These are phyloP conservation scores for Pristis pectinata DNA, from an alignment of 2,797 vertebrate genomes.

Conservation along the genomic window DNA sequence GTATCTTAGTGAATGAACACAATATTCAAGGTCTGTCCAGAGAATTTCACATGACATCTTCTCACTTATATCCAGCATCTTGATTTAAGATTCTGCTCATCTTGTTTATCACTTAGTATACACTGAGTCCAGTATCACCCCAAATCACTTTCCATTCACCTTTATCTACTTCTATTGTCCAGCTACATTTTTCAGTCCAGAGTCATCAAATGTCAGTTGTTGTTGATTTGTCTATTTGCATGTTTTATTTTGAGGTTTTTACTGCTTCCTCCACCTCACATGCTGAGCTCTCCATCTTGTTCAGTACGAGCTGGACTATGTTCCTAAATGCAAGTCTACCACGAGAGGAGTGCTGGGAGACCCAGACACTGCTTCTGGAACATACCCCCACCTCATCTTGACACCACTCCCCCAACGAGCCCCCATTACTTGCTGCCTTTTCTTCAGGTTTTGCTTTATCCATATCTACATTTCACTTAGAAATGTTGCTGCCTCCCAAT, in stretches of 20 bases:
- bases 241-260: neutral
- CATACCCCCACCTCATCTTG: neutral
- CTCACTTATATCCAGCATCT: neutral
- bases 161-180: neutral
- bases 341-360: neutral
- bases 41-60: neutral
- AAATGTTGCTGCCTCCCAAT: neutral
- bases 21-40: neutral
- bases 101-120: neutral
- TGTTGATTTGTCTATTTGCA: neutral
- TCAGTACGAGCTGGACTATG: neutral
- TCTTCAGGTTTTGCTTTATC: neutral
- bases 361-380: neutral
- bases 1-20: neutral
- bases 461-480: neutral
- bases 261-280: neutral
- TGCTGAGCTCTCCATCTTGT: neutral
- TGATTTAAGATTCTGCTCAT: neutral
- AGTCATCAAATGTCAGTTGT: neutral
- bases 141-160: neutral
- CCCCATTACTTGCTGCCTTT: neutral
- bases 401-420: neutral
- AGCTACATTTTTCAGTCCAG: neutral
- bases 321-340: neutral
- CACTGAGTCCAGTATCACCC: neutral